Percentiles rank a stretch among this genome's conserved stretches.
phyloP scores from a whole-genome alignment of 2,888 invertebrate genomes.

The Stenotaenia linearis region DNA sequence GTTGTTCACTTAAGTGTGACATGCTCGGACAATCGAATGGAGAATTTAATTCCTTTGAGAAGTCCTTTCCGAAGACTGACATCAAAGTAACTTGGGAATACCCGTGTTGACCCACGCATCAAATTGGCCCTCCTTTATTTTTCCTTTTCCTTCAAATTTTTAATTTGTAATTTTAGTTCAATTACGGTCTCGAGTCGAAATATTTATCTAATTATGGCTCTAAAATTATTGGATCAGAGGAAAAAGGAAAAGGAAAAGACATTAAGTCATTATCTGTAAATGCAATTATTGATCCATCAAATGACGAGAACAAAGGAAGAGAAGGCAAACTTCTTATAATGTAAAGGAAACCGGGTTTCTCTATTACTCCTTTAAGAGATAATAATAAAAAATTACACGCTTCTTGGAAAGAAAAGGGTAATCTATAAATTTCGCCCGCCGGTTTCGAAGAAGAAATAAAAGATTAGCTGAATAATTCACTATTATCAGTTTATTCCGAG shows the following conservation, averaged over 20 bases:
- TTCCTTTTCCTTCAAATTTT: neutral
- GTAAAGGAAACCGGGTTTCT: neutral
- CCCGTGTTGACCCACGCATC: neutral
- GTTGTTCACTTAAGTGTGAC: conserved; percentile 6
- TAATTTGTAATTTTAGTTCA: neutral
- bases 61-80: neutral
- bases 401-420: neutral
- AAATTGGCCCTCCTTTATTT: neutral
- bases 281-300: conserved; percentile 9
- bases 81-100: neutral
- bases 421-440: neutral
- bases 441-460: neutral
- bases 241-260: neutral
- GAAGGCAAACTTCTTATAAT: neutral
- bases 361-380: neutral
- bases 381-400: neutral
- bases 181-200: neutral
- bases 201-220: neutral
- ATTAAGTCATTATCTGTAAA: conserved; percentile 19
- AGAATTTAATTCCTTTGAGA: conserved; percentile 8
- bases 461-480: too few species aligned
- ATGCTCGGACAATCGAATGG: neutral
- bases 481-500: neutral
- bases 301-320: neutral
- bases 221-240: conserved; percentile 12